Conservation (phyloP, 2,797 vertebrate species). For the Esox lucius region DNA sequence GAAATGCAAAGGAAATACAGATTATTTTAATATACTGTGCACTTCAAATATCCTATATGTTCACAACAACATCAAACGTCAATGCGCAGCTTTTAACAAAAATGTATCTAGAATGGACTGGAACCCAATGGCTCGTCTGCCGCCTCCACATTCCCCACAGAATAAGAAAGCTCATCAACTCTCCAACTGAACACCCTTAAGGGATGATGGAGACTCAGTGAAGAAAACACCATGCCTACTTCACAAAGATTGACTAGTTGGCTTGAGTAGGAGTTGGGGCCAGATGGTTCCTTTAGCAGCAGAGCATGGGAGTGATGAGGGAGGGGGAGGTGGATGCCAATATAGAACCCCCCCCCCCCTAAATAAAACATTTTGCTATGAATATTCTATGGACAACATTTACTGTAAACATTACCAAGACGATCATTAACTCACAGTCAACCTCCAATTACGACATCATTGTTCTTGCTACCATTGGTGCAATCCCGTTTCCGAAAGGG, state of each 20-base stretch:
- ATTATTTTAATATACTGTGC: not conserved
- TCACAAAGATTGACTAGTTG: not conserved
- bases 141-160: not conserved
- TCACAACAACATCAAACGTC: conserved; percentile 8
- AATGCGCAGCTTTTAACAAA: not conserved
- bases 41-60: conserved; percentile 15
- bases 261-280: not conserved
- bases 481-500: too few species aligned
- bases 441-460: not conserved
- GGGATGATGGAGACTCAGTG: not conserved
- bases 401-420: not conserved
- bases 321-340: not conserved
- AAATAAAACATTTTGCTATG: not conserved
- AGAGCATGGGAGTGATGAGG: not conserved
- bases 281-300: not conserved
- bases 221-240: not conserved
- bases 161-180: not conserved
- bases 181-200: not conserved
- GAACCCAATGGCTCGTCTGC: not conserved
- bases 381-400: not conserved
- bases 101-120: not conserved
- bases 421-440: not conserved
- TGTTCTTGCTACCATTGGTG: too few species aligned
- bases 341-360: too few species aligned
- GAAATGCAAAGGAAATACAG: not conserved